Evolutionary conservation across 2,113 vertebrate genomes (phyloP), one percentile per base, ranked within the genome.

Genomic region (Hippocampus mohnikei): DNA sequence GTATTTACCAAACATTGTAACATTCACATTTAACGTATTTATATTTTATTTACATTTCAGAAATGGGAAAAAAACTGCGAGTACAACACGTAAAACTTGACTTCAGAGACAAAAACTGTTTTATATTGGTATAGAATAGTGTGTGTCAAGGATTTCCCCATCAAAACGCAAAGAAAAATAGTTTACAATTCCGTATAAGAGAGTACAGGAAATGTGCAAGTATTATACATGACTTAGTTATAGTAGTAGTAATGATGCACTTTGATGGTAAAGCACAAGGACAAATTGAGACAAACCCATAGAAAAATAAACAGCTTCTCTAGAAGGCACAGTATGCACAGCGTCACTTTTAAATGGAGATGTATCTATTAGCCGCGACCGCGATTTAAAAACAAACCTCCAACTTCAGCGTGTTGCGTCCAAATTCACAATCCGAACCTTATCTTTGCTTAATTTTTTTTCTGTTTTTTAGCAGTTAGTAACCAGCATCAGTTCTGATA

Each of bases 11-110:
- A 13, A 27, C 9, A 56, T 23, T 56, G 9, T 6, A 50, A 18
- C 46, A 6, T 20, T 25, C 3, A 58, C 46, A 70, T 3, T 67
- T 75, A 21, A 77, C 5, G 62, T 71, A 76, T 63, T 75, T 88
- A 81, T 82, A 66, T 83, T 93, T 93, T 93, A 94, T 92, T 93
- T 94, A 93, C 92, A 93, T 53, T 70, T 75, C 79, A 77, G 81
- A 84, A 84, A 82, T 52, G 78, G 73, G 79, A 72, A 81, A 67
- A 77, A 77, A 86, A 18, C 2, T 56, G 79, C 61, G 75, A 86
- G 70, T 65, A 74, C 66, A 42, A 15, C 82, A 87, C 75, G 73
- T 61, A 79, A 60, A 70, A 56, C 10, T 40, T 78, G 25, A 70
- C 65, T 73, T 84, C 65, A 44, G 41, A 46, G 66, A 71, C 44